Evolutionary conservation across 1,140 invertebrate genomes (phyloP), one percentile per base, ranked within the genome.

Genomic region (Macrobrachium rosenbergii): DNA sequence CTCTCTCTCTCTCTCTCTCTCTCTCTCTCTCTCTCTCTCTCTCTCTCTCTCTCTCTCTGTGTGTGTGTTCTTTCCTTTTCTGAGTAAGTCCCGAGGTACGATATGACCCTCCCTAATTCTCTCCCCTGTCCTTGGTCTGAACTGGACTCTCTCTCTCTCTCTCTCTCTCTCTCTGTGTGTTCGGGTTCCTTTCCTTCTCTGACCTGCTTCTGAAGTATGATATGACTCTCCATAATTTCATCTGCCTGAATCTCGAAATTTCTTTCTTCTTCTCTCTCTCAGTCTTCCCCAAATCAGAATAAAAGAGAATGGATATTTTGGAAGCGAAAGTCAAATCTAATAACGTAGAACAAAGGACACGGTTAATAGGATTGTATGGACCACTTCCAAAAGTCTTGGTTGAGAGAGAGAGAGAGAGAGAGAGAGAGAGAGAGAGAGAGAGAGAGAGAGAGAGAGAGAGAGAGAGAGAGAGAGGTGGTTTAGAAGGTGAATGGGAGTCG

Each of bases 241-340:
- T 75, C 73, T 75, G 17, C 58, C 73, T 75, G 17, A 45, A 37
- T 77, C 75, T 77, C 37, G 21, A 52, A 10, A 52, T 12, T 43
- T 77, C 75, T 77, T 43, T 77, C 75, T 77, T 43, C 52, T 43
- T 77, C 75, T 77, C 72, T 75, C 72, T 75, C 72, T 75, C 72
- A 43, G 28, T 75, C 72, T 75, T 8, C 19, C 19, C 6, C 12
- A 75, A 75, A 37, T 37, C 17, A 75, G 11, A 75, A 14, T 37
- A 75, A 75, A 14, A 75, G 7, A 75, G 52, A 37, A 11, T 10
- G 16, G 28, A 37, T 52, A 12, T 52, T 52, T 52, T 52, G 52
- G 12, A 12, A 52, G 52, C 12, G 12, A 52, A 52, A 52, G 12
- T 52, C 52, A 52, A 52, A 12, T 52, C 12, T 52, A 52, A 52